Evolutionary conservation across 1,140 invertebrate genomes (phyloP), one percentile per base, ranked within the genome.

Genomic region (Zaprionus lachaisei): DNA sequence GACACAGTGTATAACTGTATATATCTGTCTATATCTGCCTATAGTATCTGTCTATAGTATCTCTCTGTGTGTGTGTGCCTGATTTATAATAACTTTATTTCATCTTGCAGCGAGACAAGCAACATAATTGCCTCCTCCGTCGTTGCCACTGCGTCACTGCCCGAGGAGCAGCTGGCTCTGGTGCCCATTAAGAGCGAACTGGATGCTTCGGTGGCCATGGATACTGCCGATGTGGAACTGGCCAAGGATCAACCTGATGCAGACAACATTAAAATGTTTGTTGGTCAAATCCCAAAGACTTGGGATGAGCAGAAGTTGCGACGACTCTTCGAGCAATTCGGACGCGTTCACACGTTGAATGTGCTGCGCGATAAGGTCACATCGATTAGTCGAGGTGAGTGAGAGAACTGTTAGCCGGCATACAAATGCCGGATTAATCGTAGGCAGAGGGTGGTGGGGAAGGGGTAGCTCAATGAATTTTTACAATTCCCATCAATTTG

Each of bases 201-300:
- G 17, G 72, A 63, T 14, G 60, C 49, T 11, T 14, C 72, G 17
- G 55, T 64, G 31, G 51, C 69, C 34, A 74, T 81, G 69, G 83
- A 78, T 22, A 69, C 55, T 7, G 41, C n/a, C 15, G 83, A 74
- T 11, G 5, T 68, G 56, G 82, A 92, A 14, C 41, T 74, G 17
- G 28, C 56, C 62, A 91, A 94, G 70, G 95, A 96, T 81, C 96
- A 96, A 93, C 98, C 98, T 1, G 99, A 99, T 94, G 95, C 97
- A 2, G 99, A 99, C 94, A 97, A 98, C 91, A 99, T 99, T 87
- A 99, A 99, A 95, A 99, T 99, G 99, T 99, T 99, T 94, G 98
- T 99, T 31, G 97, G 97, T 28, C 98, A 99, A 94, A 98, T 99
- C 91, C 99, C 99, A 6, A 95, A 98, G 61, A 96, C 97, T 61